These are phyloP conservation scores for Bothrops alternatus DNA, from an alignment of 2,797 vertebrate species.

Conservation along the genomic window DNA sequence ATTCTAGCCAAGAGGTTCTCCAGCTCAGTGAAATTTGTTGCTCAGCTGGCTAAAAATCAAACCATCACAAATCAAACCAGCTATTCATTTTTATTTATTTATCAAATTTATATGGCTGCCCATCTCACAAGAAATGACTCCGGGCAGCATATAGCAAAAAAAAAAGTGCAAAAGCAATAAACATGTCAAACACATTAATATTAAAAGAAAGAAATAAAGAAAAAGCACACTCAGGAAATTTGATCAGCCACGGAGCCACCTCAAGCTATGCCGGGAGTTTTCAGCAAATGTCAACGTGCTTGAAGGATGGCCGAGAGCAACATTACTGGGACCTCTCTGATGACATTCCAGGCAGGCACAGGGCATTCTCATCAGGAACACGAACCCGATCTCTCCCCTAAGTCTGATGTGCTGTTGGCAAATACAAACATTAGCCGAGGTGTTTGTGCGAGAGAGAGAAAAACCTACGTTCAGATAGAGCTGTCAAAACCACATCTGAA, in stretches of 20 bases:
- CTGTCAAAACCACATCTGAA: neutral
- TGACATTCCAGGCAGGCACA: slow-evolving; percentile 48
- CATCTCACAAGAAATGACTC: neutral
- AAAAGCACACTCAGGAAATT: neutral
- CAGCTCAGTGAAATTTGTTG: slow-evolving; percentile 27
- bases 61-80: slow-evolving; percentile 56
- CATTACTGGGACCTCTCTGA: slow-evolving; percentile 54
- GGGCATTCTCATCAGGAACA: slow-evolving; percentile 42
- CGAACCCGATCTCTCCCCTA: neutral
- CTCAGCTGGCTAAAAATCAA: slow-evolving; percentile 48
- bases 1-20: neutral
- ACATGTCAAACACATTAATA: neutral
- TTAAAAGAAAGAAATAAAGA: neutral
- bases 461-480: neutral
- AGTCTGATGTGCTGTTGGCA: neutral
- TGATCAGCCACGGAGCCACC: neutral
- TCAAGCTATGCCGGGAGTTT: slow-evolving; percentile 46
- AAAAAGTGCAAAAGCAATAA: neutral
- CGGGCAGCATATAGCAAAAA: neutral
- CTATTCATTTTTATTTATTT: neutral
- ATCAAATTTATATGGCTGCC: neutral
- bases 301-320: slow-evolving; percentile 27
- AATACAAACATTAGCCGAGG: neutral
- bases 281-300: slow-evolving; percentile 59
- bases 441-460: neutral